A percentile compares a stretch with the other conserved stretches of the same genome.
phyloP scores from a whole-genome alignment of 2,888 invertebrate species.

The Hipparchia semele region DNA sequence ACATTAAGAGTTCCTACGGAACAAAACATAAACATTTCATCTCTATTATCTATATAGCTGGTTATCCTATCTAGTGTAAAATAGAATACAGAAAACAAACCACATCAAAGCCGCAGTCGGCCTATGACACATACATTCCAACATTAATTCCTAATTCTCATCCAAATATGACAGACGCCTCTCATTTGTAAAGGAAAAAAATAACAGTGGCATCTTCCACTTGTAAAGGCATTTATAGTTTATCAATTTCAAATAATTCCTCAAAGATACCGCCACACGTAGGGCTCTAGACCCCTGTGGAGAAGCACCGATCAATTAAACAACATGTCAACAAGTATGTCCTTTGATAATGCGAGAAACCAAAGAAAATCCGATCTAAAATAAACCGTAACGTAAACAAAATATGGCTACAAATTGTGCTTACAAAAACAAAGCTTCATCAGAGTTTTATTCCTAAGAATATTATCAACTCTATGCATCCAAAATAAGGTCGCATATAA shows the following conservation, averaged over 20 bases:
- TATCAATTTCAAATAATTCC: constrained; percentile 81
- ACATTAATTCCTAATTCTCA: constrained; percentile 39
- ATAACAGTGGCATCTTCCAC: constrained; percentile 78
- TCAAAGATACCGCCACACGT: constrained; percentile 76
- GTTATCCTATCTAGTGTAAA: background rate
- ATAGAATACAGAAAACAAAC: constrained; percentile 10
- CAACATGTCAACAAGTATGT: constrained; percentile 83
- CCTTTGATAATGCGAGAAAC: constrained; percentile 72
- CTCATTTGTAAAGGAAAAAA: constrained; percentile 56
- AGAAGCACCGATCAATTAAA: constrained; percentile 82
- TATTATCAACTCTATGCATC: constrained; percentile 30
- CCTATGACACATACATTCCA: constrained; percentile 30
- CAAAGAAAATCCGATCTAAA: constrained; percentile 56
- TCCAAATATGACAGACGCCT: constrained; percentile 55
- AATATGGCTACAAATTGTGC: constrained; percentile 61
- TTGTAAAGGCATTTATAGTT: constrained; percentile 76
- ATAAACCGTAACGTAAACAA: constrained; percentile 67
- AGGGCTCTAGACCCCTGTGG: constrained; percentile 74
- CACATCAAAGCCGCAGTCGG: background rate
- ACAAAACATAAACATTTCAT: too few species aligned
- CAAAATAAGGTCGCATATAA: constrained; percentile 36
- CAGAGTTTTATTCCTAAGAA: constrained; percentile 7
- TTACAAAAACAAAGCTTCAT: constrained; percentile 49
- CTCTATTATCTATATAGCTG: too few species aligned
- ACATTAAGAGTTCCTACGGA: too few species aligned